Evolutionary conservation across 2,888 invertebrate species (phyloP), one percentile per base, ranked within the genome.

Genomic region (Noctua comes): DNA sequence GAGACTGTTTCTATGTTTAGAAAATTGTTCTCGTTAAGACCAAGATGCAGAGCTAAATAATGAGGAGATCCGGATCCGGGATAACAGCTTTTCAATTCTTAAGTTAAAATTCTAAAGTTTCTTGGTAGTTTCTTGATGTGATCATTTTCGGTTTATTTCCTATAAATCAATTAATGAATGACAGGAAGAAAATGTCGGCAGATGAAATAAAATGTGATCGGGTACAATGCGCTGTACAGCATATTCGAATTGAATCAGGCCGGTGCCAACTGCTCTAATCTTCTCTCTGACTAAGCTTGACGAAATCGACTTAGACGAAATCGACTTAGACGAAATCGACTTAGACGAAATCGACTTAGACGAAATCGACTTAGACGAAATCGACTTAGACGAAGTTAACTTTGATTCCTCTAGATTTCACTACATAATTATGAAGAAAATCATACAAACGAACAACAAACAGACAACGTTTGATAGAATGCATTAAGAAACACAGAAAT

Each of bases 401-500:
- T 24, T 59, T 24, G 0, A n/a, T 62, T 36, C n/a, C 8, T 18
- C 16, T 13, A 13, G 2, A 62, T 64, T 62, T 10, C 10, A 21
- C 62, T 21, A 31, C 21, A 31, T 18, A 31, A 62, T 31, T 36
- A 36, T 64, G 21, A 62, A 64, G 36, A 65, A 70, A 68, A 27
- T 13, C 11, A 59, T 59, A 24, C 1, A 51, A 64, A 59, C 8
- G 16, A 46, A 31, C 54, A 43, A 27, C 11, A 46, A 40, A 31
- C n/a, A 72, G 21, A 69, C 64, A 4, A 80, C 65, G 48, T 59
- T 73, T 76, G 46, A 77, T 76, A 27, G n/a, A 69, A 62, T 62
- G 65, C 57, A 75, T 80, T 76, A 77, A 73, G 70, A 85, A 85
- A 80, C 46, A 83, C 65, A 77, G 21, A 76, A 76, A 79, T 73